These are phyloP conservation scores for Balaeniceps rex DNA, from an alignment of 2,113 vertebrate species.

Conservation along the genomic window DNA sequence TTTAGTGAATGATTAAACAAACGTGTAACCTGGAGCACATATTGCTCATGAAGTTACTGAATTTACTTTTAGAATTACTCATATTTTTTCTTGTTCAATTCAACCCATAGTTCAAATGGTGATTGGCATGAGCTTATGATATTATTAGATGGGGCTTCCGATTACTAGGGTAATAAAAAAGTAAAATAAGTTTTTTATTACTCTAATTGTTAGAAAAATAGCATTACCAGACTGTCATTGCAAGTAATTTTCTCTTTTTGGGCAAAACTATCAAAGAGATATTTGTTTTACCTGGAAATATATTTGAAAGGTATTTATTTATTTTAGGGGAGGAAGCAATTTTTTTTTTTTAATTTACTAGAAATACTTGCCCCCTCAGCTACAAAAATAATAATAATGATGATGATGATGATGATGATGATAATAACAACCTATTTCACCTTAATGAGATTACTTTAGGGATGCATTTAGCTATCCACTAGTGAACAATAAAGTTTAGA, in stretches of 20 bases:
- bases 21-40: accelerated
- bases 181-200: neutral
- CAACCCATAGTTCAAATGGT: neutral
- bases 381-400: neutral
- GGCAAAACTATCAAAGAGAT: neutral
- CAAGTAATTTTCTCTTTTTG: neutral
- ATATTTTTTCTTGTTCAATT: neutral
- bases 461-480: neutral
- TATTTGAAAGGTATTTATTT: neutral
- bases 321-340: neutral
- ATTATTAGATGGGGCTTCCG: neutral
- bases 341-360: neutral
- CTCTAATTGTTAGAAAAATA: neutral
- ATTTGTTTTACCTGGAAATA: neutral
- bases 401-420: too few species aligned
- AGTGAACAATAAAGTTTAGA: neutral
- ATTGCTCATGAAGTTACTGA: neutral
- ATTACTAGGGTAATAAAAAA: neutral
- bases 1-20: neutral
- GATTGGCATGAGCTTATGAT: neutral
- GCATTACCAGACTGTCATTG: neutral
- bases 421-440: neutral
- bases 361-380: neutral
- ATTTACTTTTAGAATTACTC: neutral
- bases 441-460: neutral